Conservation (phyloP, 2,888 invertebrate species). For the Liopterus haemorrhoidalis region DNA sequence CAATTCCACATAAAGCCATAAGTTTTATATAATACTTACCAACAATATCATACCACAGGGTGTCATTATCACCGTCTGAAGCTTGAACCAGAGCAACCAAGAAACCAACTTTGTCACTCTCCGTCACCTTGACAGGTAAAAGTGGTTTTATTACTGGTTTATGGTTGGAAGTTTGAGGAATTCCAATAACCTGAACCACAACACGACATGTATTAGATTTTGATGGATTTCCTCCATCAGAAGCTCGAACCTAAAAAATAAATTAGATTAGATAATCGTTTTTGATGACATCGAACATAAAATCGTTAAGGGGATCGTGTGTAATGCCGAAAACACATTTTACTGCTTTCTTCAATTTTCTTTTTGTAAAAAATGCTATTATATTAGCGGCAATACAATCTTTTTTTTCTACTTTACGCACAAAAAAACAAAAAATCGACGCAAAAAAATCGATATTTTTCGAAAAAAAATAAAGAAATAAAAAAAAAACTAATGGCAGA, state of each 20-base stretch:
- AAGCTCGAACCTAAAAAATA: constrained; percentile 63
- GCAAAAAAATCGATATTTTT: too few relatives aligned
- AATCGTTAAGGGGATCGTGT: too few relatives aligned
- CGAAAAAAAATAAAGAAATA: too few relatives aligned
- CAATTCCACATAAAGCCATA: too few relatives aligned
- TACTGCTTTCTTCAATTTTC: too few relatives aligned
- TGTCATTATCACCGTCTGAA: constrained; percentile 76
- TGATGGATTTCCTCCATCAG: constrained; percentile 71
- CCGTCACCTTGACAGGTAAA: constrained; percentile 69
- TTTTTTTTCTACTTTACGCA: too few relatives aligned
- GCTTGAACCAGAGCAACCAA: constrained; percentile 82
- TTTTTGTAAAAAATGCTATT: too few relatives aligned
- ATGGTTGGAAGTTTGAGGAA: constrained; percentile 54
- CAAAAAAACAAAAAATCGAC: too few relatives aligned
- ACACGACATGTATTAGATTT: constrained; percentile 72
- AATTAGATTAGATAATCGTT: constrained; percentile 7
- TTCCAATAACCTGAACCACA: constrained; percentile 59
- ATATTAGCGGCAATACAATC: too few relatives aligned
- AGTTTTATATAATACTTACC: constrained; percentile 56
- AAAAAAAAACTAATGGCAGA: too few relatives aligned
- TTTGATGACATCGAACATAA: constrained; percentile 6
- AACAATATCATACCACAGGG: constrained; percentile 85
- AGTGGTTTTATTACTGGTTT: constrained; percentile 60
- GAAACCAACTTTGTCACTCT: constrained; percentile 81
- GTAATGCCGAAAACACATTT: too few relatives aligned